Conservation (phyloP, 2,113 vertebrate genomes). For the Xyrauchen texanus region DNA sequence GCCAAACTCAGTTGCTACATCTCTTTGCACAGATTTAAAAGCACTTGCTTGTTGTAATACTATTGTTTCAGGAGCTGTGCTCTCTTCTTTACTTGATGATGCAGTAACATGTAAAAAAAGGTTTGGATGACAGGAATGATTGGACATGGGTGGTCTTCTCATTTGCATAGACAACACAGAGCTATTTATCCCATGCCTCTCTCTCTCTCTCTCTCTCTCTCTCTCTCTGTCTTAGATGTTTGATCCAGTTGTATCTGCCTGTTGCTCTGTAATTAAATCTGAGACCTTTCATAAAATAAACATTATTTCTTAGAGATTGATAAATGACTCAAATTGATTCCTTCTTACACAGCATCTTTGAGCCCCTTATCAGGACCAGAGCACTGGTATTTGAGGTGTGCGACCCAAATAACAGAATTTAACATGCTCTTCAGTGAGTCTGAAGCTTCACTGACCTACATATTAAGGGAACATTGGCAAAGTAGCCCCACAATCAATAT, state of each 20-base stretch:
- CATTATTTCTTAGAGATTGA: constrained; percentile 65
- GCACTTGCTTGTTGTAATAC: constrained; percentile 41
- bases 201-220: constrained; percentile 53
- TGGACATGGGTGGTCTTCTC: constrained; percentile 49
- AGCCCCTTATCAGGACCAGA: constrained; percentile 48
- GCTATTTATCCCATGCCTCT: constrained; percentile 60
- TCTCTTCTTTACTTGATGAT: constrained; percentile 38
- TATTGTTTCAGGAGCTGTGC: constrained; percentile 40
- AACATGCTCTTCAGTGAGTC: constrained; percentile 66
- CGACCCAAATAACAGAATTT: constrained; percentile 73
- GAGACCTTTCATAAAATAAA: constrained; percentile 59
- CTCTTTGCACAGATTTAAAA: constrained; percentile 51
- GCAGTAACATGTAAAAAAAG: not conserved
- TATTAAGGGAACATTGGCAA: constrained; percentile 66
- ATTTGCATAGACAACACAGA: constrained; percentile 76
- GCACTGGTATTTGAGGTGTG: constrained; percentile 71
- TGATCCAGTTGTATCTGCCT: constrained; percentile 54
- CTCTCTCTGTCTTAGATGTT: constrained; percentile 57
- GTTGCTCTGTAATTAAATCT: constrained; percentile 53
- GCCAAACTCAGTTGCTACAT: constrained; percentile 54
- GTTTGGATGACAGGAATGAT: constrained; percentile 21
- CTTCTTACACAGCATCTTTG: constrained; percentile 66
- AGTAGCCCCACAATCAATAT: constrained; percentile 65
- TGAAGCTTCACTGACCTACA: constrained; percentile 74
- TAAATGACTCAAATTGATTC: constrained; percentile 64